A percentile compares a stretch with the other conserved stretches of the same genome.
Evolutionary conservation across 2,888 invertebrate species (phyloP).

Genomic region (Drosophila borealis): DNA sequence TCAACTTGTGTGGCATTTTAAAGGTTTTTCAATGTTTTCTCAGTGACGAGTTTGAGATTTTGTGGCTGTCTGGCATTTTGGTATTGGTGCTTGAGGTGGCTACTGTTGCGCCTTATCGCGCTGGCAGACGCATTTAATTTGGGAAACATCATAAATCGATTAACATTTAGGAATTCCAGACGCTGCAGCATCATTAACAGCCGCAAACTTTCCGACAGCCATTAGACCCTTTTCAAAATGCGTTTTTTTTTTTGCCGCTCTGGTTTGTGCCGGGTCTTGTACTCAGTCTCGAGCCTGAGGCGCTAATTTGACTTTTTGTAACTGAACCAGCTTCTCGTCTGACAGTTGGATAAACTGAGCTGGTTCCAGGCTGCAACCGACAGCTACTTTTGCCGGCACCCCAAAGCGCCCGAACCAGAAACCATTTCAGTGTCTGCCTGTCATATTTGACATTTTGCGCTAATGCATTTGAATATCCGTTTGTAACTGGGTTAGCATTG

Average conservation of each 20-base stretch:
- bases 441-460: constrained; percentile 76
- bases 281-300: constrained; percentile 52
- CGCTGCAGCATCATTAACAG: constrained; percentile 70
- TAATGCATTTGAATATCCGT: constrained; percentile 76
- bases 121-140: constrained; percentile 66
- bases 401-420: constrained; percentile 10
- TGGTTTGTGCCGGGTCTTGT: constrained; percentile 1
- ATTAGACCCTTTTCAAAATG: constrained; percentile 74
- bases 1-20: constrained; percentile 69
- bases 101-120: constrained; percentile 67
- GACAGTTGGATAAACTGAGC: constrained; percentile 23
- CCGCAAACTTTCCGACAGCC: constrained; percentile 72
- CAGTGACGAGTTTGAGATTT: not conserved
- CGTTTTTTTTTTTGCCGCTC: constrained; percentile 1
- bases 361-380: constrained; percentile 50
- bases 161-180: constrained; percentile 57
- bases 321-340: constrained; percentile 26
- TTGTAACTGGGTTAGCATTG: constrained; percentile 51
- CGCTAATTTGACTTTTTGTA: constrained; percentile 73
- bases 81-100: constrained; percentile 34
- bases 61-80: not conserved
- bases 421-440: constrained; percentile 57
- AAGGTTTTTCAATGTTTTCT: constrained; percentile 48
- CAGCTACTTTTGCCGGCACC: constrained; percentile 39
- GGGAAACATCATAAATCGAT: constrained; percentile 76